phyloP scores from a whole-genome alignment of 92 coral and sea anemone genomes.

The Galaxea fascicularis region DNA sequence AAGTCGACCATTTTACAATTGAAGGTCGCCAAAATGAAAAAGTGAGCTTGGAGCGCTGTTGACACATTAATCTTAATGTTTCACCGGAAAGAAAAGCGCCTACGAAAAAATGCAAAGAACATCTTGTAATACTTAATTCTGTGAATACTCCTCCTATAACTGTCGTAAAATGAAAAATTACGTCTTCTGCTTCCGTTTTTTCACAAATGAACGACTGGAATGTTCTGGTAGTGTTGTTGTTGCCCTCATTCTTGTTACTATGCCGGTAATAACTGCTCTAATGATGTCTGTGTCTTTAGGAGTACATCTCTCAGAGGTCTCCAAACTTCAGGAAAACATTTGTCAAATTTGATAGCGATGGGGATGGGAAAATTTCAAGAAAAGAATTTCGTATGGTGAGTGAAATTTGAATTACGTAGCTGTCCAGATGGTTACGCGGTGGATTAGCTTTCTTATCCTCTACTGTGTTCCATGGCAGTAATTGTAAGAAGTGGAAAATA shows the following conservation, averaged over 20 bases:
- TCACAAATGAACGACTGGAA: no score
- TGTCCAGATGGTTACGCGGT: neutral
- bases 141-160: no score
- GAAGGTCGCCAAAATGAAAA: no score
- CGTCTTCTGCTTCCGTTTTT: no score
- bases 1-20: no score
- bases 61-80: neutral
- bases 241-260: no score
- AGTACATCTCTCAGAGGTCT: constrained; percentile 90
- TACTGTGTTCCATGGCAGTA: no score
- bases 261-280: neutral
- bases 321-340: constrained; percentile 93
- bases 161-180: no score
- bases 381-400: constrained; percentile 90
- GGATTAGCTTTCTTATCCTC: no score
- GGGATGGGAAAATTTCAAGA: constrained; percentile 94
- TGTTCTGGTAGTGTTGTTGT: no score
- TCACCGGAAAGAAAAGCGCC: neutral
- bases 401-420: neutral
- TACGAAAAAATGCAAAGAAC: neutral
- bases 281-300: constrained; percentile 40
- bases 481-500: no score
- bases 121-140: neutral
- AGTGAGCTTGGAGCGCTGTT: no score
- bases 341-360: constrained; percentile 88